These are phyloP conservation scores for Chrosomus eos DNA, from an alignment of 2,797 vertebrate species.

Conservation along the genomic window DNA sequence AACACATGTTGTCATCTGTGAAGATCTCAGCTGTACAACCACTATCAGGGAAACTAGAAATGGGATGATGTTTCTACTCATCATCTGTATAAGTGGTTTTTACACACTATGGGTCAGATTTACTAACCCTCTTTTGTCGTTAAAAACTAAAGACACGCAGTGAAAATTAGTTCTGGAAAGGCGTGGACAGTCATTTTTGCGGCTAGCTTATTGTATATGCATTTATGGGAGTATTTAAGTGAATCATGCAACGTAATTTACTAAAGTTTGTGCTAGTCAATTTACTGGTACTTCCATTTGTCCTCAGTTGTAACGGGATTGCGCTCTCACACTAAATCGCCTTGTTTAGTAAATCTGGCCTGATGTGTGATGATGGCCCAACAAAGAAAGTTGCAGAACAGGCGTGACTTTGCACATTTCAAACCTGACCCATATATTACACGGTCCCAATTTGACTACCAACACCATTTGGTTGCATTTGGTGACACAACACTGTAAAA, in stretches of 20 bases:
- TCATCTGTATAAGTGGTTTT: background rate
- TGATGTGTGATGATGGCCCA: background rate
- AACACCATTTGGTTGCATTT: slow-evolving; percentile 41
- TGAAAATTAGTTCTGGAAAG: too few relatives aligned
- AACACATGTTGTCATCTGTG: slow-evolving; percentile 22
- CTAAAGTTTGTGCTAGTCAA: too few relatives aligned
- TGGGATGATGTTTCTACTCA: background rate
- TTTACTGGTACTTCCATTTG: too few relatives aligned
- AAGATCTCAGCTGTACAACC: slow-evolving; percentile 8
- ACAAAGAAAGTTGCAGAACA: slow-evolving; percentile 7
- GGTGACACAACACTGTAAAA: slow-evolving; percentile 29
- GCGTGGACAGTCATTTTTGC: too few relatives aligned
- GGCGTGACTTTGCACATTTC: slow-evolving; percentile 31
- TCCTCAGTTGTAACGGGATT: background rate
- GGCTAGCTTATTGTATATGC: too few relatives aligned
- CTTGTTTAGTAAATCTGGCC: background rate
- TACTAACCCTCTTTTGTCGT: background rate
- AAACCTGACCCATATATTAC: slow-evolving; percentile 6
- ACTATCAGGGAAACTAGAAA: background rate
- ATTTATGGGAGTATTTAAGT: too few relatives aligned
- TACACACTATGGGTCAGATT: background rate
- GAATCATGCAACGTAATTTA: too few relatives aligned
- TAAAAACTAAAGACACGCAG: background rate
- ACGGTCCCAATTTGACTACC: slow-evolving; percentile 40
- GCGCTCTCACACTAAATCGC: too few relatives aligned